Evolutionary conservation across 2,113 vertebrate species (phyloP), one percentile per base, ranked within the genome.

Genomic region (Oreochromis aureus): DNA sequence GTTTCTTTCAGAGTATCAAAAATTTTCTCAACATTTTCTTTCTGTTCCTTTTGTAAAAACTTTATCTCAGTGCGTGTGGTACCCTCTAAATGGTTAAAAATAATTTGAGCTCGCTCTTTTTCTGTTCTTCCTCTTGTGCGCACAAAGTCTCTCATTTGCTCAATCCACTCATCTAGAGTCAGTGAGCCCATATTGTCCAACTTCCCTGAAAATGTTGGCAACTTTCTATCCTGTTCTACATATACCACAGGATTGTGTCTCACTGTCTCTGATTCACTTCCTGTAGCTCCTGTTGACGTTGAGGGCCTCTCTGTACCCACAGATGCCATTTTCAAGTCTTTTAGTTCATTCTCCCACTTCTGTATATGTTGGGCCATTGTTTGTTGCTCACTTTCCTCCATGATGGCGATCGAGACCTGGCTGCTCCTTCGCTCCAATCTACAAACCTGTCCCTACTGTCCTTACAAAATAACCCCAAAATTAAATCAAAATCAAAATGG

Each of bases 1-100:
- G 4, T 36, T n/a, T 66, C 18, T 36, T 18, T 39, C 19, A 66
- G 18, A 3, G 10, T 10, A 63, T 63, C 32, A 63, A 36, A 36
- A 19, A 2, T 7, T 0, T n/a, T 66, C 19, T 66, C 6, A 39
- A 11, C 16, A 34, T 6, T 66, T 34, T 36, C 61, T n/a, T 36
- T 66, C 10, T 69, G 19, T 13, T 22, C 36, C 1, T 6, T 39
- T 22, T 36, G 36, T 1, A 69, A 7, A 22, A 69, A 69, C 6
- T 5, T 41, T 0, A 39, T 41, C 1, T 36, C 32, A n/a, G 61
- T 41, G 10, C 2, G 5, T 69, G 18, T 10, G 0, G 34, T 6
- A 56, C 2, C 36, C 6, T 69, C 34, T 22, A 69, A n/a, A 22
- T 24, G 34, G 34, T 13, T 39, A 3, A 69, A 41, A 19, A 69